Base-by-base conservation (phyloP, 2,888 invertebrate species). In the Tupiocoris notatus region DNA sequence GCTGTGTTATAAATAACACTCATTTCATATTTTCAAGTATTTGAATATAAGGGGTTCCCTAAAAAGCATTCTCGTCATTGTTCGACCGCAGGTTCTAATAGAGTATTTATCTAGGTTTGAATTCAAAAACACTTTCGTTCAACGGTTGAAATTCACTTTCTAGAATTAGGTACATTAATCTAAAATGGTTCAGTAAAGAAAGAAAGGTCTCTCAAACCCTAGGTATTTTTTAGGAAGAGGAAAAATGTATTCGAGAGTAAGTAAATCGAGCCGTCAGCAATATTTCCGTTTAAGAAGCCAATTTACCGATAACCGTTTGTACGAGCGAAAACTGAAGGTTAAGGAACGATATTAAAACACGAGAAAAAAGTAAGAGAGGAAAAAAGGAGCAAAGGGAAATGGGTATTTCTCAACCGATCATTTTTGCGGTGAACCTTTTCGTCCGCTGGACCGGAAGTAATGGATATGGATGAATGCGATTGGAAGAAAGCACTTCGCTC, bases 211-310 rank as follows among this genome's bases (percentile, higher is more conserved):
- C n/a, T n/a, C n/a, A n/a, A n/a, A n/a, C n/a, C n/a, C n/a, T n/a
- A n/a, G n/a, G n/a, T n/a, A n/a, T n/a, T n/a, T n/a, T n/a, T n/a
- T n/a, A n/a, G 12, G 12, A 39, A 39, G 12, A 39, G 39, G 6
- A 23, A 59, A 59, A 59, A 59, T 59, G 21, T 59, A 25, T 59
- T 70, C 22, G 59, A 58, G 59, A n/a, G n/a, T n/a, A n/a, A 39
- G 70, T 70, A 70, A 70, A 70, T 70, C 70, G 70, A 70, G 70
- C 70, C 22, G 70, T 70, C 70, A 70, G 70, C 70, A 70, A 59
- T 70, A 70, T 70, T 70, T 70, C 70, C 70, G 58, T 58, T 54
- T 59, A 67, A 67, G 58, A 70, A 61, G 70, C 61, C 24, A 70
- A 58, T 58, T 70, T 61, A 70, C 61, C 70, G 70, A 70, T 70